Conservation (phyloP, 2,888 invertebrate genomes). For the Phortica magna region DNA sequence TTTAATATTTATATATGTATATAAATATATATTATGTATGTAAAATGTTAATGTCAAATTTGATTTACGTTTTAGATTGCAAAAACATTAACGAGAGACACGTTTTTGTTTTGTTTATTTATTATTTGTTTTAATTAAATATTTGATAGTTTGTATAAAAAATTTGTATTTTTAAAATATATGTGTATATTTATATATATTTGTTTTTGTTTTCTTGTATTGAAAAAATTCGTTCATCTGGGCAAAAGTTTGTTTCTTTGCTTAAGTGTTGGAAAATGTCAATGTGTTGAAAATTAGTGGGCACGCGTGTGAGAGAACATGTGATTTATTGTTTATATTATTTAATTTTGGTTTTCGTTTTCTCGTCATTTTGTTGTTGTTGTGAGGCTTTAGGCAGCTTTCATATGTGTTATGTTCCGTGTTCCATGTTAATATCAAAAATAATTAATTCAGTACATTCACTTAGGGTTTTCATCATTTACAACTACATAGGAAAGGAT, state of each 20-base stretch:
- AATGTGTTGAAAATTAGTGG: constrained; percentile 30
- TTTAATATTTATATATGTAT: constrained; percentile 38
- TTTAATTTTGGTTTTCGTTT: background rate
- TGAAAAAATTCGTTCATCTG: constrained; percentile 61
- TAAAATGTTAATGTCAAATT: constrained; percentile 55
- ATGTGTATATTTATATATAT: constrained; percentile 44
- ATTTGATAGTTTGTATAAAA: constrained; percentile 65
- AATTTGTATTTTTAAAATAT: constrained; percentile 59
- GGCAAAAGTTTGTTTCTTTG: constrained; percentile 44
- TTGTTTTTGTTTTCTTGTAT: constrained; percentile 47
- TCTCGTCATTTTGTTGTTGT: background rate
- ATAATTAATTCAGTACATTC: constrained; percentile 67
- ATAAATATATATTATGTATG: constrained; percentile 39
- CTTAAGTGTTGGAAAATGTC: constrained; percentile 29
- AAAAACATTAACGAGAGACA: constrained; percentile 51
- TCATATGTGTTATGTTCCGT: constrained; percentile 43
- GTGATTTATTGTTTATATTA: background rate
- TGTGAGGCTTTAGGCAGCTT: constrained; percentile 61
- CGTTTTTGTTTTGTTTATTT: constrained; percentile 45
- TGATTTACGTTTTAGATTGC: constrained; percentile 50
- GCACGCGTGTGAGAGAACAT: constrained; percentile 30
- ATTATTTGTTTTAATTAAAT: constrained; percentile 31
- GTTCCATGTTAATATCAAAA: constrained; percentile 71
- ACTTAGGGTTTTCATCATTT: constrained; percentile 42
- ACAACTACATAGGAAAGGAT: constrained; percentile 35